Percentiles rank a stretch among this genome's conserved stretches.
These are phyloP conservation scores for Acrocephalus arundinaceus DNA, from an alignment of 2,113 vertebrate species.

Conservation along the genomic window DNA sequence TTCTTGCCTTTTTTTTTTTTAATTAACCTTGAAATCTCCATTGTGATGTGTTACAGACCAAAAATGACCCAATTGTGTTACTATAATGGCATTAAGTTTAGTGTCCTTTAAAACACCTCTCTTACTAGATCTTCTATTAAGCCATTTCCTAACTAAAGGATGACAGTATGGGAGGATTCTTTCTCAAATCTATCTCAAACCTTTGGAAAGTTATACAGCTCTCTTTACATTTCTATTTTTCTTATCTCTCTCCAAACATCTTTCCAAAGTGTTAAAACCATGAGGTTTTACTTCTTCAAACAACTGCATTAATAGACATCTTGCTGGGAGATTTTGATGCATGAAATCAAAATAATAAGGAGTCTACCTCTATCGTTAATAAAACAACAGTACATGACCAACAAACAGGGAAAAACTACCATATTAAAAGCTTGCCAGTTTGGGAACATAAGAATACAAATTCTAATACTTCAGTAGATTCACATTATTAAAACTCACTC, in stretches of 20 bases:
- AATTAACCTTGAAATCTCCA: constrained; percentile 19
- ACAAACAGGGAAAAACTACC: background rate
- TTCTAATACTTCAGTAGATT: background rate
- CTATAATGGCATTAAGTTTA: background rate
- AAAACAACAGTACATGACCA: background rate
- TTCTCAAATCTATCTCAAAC: background rate
- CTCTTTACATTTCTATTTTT: background rate
- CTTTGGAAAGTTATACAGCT: background rate
- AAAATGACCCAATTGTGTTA: background rate
- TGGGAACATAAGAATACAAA: background rate
- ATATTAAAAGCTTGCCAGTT: background rate
- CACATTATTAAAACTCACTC: background rate
- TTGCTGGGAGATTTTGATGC: background rate
- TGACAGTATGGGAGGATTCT: background rate
- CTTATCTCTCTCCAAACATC: background rate
- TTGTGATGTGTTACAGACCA: background rate
- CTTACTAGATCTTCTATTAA: background rate
- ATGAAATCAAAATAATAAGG: background rate
- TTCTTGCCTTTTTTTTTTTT: background rate
- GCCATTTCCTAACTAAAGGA: background rate
- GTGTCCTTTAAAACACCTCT: background rate
- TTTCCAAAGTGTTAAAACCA: background rate
- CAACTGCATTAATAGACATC: background rate
- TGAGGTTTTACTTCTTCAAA: background rate
- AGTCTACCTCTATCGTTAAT: background rate